Evolutionary conservation across 2,113 vertebrate genomes (phyloP), one percentile per base, ranked within the genome.

Genomic region (Ptyas mucosa): DNA sequence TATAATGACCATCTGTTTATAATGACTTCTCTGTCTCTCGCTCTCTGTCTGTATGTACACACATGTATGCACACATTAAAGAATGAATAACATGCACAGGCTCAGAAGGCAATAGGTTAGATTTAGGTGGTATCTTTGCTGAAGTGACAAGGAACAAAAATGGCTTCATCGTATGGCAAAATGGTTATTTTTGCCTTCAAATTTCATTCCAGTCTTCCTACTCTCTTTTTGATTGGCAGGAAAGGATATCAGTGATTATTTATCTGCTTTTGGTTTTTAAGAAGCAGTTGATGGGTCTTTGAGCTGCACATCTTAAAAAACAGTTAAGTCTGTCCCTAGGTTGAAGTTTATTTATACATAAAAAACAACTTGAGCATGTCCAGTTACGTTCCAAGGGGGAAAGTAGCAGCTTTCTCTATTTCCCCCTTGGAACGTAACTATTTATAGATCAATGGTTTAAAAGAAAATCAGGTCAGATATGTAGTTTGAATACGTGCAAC

Each of bases 171-270:
- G 20, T n/a, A 93, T 88, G 57, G 43, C 12, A 0, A 2, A 92
- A 93, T 81, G 54, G 20, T 14, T 89, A 5, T 15, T 29, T 4
- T 57, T 29, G 12, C 92, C n/a, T 81, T 94, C 52, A 87, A 51
- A 49, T 91, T 26, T 46, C 21, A 18, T 61, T 95, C 94, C 86
- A 75, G 55, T 89, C 55, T 91, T 89, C 95, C 64, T 61, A 46
- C 6, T 87, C 87, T 49, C 90, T 91, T 94, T 94, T 20, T 58
- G 1, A 90, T 52, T 86, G 43, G 49, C 5, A 94, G 93, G 93
- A 94, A 95, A 91, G 94, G 94, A 94, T 95, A 94, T 94, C 93
- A 93, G 0, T 85, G 58, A 69, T 89, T 93, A 92, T 92, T 92
- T 7, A 0, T 93, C 89, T 51, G 90, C 91, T 90, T 61, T 91